A percentile compares a stretch with the other conserved stretches of the same genome.
Conservation (phyloP, 1,140 invertebrate species). For the Drosophila truncata region DNA sequence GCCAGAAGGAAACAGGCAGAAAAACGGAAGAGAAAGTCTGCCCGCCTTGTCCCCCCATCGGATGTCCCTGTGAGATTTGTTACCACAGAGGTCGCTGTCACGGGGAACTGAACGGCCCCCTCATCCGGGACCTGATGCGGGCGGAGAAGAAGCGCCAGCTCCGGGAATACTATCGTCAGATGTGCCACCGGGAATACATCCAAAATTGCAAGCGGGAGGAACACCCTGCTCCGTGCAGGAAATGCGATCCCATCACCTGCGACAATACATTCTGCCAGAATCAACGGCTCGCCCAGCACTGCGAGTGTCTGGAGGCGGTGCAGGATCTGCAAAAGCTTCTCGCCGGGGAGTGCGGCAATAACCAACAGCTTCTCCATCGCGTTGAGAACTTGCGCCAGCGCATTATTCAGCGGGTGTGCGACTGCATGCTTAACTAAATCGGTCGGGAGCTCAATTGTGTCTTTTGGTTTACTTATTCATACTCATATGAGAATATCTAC, state of each 20-base stretch:
- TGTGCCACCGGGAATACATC: conserved; percentile 21
- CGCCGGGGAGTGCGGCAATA: neutral
- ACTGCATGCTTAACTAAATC: conserved; percentile 8
- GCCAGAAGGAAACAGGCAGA: neutral
- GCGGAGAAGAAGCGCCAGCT: conserved; percentile 25
- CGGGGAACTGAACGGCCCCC: conserved; percentile 20
- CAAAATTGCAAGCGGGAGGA: neutral
- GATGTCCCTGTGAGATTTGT: conserved; percentile 49
- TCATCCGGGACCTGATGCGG: conserved; percentile 40
- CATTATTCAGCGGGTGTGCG: conserved; percentile 35
- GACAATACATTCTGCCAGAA: conserved; percentile 21
- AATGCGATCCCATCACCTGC: conserved; percentile 30
- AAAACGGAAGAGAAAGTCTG: neutral
- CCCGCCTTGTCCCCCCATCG: neutral
- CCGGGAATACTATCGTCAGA: conserved; percentile 12
- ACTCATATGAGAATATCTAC: neutral
- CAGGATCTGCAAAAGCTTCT: conserved; percentile 39
- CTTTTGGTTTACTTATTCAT: neutral
- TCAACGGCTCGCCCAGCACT: conserved; percentile 13
- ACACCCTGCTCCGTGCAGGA: conserved; percentile 1
- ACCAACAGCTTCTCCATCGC: neutral
- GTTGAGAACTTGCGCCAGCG: conserved; percentile 32
- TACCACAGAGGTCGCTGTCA: conserved; percentile 4
- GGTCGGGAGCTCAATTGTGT: neutral
- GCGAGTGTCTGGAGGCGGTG: conserved; percentile 44